Base-by-base conservation (phyloP, 2,113 vertebrate genomes). In the Mugil cephalus region DNA sequence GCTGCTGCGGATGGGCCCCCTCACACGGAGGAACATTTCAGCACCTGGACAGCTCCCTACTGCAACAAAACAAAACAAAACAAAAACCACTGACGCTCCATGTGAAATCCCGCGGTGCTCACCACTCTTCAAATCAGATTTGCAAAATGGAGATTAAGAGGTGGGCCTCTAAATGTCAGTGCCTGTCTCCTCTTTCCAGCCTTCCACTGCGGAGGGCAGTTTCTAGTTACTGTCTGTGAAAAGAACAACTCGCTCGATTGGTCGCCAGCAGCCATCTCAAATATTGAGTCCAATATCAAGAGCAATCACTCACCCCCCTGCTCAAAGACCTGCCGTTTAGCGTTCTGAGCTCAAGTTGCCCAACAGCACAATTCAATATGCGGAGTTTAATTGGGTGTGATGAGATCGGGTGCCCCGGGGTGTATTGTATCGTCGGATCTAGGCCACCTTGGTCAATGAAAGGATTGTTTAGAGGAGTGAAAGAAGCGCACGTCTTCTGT, bases 341-440 rank as follows among this genome's bases (percentile, higher is more conserved):
- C 80, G 17, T 19, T 43, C 39, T 1, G 4, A 55, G 88, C 89
- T 91, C 89, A 89, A 40, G 88, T 91, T 91, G 81, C 90, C 80
- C 71, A 53, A 65, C 54, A 67, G 81, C 58, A 74, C 67, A 79
- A 84, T 85, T 86, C 83, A 85, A 84, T 90, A 79, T 71, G 76
- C 40, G 77, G 66, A 60, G 51, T 88, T 90, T 91, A 89, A 90
- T 88, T 80, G 88, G 80, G 68, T 77, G 77, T 88, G 84, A 91
- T 86, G 80, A 64, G 58, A 90, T 92, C 84, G 61, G 79, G 60
- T 87, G 72, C 84, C 65, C 65, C 53, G 11, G 59, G 73, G 34
- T 60, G 75, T 63, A 75, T 87, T 84, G 85, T 87, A 17, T 85
- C 30, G 40, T n/a, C 52, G 74, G 73, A 90, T 91, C 70, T 77